Evolutionary conservation across 2,888 invertebrate species (phyloP), one percentile per base, ranked within the genome.

Genomic region (Scaptodrosophila latifasciaeformis): DNA sequence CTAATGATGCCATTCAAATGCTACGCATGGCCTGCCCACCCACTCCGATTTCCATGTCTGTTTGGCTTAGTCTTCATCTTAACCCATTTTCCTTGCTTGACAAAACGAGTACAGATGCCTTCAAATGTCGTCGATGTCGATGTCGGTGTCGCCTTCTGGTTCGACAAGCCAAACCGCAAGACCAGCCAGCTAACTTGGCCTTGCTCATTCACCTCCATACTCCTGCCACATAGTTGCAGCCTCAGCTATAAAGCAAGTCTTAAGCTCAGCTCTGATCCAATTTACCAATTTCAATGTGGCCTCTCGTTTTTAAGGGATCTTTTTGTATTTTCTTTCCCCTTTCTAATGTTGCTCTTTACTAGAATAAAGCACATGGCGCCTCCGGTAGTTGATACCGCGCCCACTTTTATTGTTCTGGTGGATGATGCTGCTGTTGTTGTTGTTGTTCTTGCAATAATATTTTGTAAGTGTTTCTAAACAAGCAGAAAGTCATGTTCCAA

Each of bases 401-500:
- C 18, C 30, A 4, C 27, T 12, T n/a, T 24, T 24, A 21, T 12
- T 10, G 27, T 15, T 27, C n/a, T n/a, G n/a, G n/a, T n/a, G n/a
- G n/a, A n/a, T n/a, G n/a, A n/a, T n/a, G n/a, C n/a, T n/a, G 6
- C 40, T 21, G 54, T 31, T 61, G 61, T 62, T 70, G 62, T n/a
- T n/a, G 61, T 47, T 58, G 62, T 37, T 54, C 59, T 53, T 62
- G 62, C 65, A 72, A 67, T 74, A 80, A 80, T 69, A 77, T 77
- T 76, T 81, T 63, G 81, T 67, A 76, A 78, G 68, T 76, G 62
- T 63, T 69, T 67, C 62, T 60, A 64, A 72, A 71, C 82, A 81
- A 81, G 77, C 76, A 77, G 65, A 74, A 74, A 81, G 76, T 69
- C 83, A 82, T 82, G 83, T 82, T 72, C 64, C 68, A 79, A 69